Conservation (phyloP, 2,113 vertebrate species). For the Fregata magnificens region DNA sequence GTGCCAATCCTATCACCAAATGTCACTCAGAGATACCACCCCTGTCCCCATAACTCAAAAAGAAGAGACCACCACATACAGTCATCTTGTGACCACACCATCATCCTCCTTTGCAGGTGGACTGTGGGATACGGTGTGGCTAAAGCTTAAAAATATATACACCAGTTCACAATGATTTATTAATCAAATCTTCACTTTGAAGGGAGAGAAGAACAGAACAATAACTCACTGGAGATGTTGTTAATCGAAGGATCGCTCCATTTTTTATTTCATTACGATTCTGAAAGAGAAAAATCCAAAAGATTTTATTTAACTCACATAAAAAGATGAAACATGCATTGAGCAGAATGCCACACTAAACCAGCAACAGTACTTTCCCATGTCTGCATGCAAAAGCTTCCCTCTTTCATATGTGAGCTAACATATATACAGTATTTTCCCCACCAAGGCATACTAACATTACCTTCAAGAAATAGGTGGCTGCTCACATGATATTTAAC, state of each 20-base stretch:
- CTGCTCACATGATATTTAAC: not conserved
- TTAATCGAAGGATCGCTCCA: conserved; percentile 92
- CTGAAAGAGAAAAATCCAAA: conserved; percentile 74
- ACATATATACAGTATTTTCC: not conserved
- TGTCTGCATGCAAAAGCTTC: not conserved
- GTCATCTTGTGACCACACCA: not conserved
- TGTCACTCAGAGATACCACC: not conserved
- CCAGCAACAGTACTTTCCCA: not conserved
- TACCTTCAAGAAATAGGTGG: not conserved
- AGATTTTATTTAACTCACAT: not conserved
- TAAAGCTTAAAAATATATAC: not conserved
- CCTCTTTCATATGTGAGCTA: not conserved
- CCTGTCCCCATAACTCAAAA: not conserved
- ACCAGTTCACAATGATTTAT: not conserved
- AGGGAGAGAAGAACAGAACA: not conserved
- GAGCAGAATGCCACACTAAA: not conserved
- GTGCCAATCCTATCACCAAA: not conserved
- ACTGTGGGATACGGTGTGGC: not conserved
- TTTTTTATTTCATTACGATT: conserved; percentile 99
- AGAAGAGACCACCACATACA: not conserved
- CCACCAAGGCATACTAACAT: not conserved
- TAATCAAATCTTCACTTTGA: not conserved
- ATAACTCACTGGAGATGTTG: conserved; percentile 91
- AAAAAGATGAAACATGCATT: not conserved
- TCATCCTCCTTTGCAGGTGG: not conserved